phyloP scores from a whole-genome alignment of 2,888 invertebrate species.

The Pollenia griseotomentosa region DNA sequence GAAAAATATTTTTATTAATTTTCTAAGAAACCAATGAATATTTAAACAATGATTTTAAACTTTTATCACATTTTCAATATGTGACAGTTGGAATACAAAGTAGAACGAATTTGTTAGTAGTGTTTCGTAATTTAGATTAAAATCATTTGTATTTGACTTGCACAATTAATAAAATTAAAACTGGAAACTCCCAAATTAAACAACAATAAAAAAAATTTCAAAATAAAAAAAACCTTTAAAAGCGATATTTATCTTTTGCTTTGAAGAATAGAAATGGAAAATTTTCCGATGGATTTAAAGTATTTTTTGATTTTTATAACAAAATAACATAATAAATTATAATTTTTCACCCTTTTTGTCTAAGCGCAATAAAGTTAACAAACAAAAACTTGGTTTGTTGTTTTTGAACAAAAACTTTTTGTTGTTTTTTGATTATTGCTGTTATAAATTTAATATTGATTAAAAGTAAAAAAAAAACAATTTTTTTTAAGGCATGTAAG shows the following conservation, averaged over 20 bases:
- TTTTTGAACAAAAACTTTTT: conserved; percentile 6
- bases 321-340: neutral
- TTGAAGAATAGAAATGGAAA: conserved; percentile 14
- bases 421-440: neutral
- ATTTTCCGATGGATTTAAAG: neutral
- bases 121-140: neutral
- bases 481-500: neutral
- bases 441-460: conserved; percentile 26
- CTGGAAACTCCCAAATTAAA: conserved; percentile 20
- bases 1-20: neutral
- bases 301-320: too few species aligned
- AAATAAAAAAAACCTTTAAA: neutral
- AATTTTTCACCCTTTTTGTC: conserved; percentile 24
- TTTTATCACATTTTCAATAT: conserved; percentile 31
- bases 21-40: conserved; percentile 2
- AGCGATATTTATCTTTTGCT: neutral
- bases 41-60: conserved; percentile 13
- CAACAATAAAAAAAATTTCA: neutral
- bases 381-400: neutral
- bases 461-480: neutral
- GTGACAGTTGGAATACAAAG: conserved; percentile 17
- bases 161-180: conserved; percentile 25
- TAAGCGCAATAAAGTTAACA: conserved; percentile 17
- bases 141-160: neutral
- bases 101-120: conserved; percentile 6